phyloP scores from a whole-genome alignment of 2,113 vertebrate genomes.

The Crocuta crocuta region DNA sequence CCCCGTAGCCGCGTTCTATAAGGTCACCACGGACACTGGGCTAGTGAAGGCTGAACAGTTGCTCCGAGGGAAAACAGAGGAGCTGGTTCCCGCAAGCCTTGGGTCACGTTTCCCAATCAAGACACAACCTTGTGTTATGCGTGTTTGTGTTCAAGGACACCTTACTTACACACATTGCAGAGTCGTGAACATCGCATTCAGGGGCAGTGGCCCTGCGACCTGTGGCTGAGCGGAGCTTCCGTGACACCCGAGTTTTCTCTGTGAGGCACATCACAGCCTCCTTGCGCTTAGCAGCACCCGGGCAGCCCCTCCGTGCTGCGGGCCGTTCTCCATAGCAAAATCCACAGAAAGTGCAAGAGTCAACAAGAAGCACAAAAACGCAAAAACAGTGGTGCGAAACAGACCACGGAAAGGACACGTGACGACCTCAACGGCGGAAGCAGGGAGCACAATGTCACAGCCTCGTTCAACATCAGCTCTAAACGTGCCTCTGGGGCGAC shows the following conservation, averaged over 20 bases:
- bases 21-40: not conserved
- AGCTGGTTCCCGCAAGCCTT: not conserved
- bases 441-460: accelerated
- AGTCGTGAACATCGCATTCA: not conserved
- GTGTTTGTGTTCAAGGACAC: not conserved
- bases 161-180: not conserved
- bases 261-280: too few relatives aligned
- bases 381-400: not conserved
- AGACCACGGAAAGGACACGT: not conserved
- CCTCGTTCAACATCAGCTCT: not conserved
- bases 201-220: not conserved
- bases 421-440: not conserved
- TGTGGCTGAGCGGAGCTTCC: too few relatives aligned
- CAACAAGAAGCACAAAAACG: not conserved
- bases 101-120: not conserved
- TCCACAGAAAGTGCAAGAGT: not conserved
- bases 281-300: not conserved
- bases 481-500: accelerated
- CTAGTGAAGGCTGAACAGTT: too few relatives aligned
- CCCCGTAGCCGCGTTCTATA: not conserved
- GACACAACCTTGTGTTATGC: too few relatives aligned
- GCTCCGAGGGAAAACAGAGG: not conserved
- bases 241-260: not conserved
- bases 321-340: not conserved
- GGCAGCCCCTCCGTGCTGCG: not conserved